These are phyloP conservation scores for Sesamia inferens DNA, from an alignment of 2,888 invertebrate species.

Conservation along the genomic window DNA sequence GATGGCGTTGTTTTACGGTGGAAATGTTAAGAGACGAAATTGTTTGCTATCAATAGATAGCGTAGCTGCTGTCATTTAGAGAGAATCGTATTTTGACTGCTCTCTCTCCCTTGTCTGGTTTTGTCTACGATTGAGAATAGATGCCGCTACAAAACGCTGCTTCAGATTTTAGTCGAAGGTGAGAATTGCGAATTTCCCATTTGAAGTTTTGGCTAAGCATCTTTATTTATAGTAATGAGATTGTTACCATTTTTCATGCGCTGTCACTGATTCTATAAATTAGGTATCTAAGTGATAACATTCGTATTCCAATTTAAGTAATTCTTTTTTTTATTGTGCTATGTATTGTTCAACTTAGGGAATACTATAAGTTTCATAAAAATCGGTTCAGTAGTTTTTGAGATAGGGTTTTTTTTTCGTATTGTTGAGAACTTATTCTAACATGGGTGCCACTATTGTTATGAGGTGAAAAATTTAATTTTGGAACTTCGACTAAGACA, in stretches of 20 bases:
- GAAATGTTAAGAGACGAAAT: background rate
- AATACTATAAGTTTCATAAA: no score
- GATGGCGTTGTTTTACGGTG: slow-evolving; percentile 39
- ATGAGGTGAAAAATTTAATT: no score
- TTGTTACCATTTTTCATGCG: background rate
- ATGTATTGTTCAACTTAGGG: no score
- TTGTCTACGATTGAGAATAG: slow-evolving; percentile 9
- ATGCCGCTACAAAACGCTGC: slow-evolving; percentile 36
- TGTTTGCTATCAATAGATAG: slow-evolving; percentile 20
- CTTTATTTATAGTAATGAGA: background rate
- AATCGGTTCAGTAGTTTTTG: no score
- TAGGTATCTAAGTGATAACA: background rate
- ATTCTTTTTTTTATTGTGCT: no score
- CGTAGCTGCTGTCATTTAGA: background rate
- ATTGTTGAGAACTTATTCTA: no score
- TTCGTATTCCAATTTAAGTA: no score
- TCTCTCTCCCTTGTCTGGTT: background rate
- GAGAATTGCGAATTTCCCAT: slow-evolving; percentile 6
- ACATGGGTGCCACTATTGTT: no score
- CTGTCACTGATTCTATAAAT: background rate
- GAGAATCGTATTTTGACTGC: background rate
- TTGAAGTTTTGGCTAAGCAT: slow-evolving; percentile 17
- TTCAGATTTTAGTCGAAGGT: background rate
- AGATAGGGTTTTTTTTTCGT: no score
- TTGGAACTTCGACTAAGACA: no score